Evolutionary conservation across 2,888 invertebrate species (phyloP), one percentile per base, ranked within the genome.

Genomic region (Hemicrepidius hirtus): DNA sequence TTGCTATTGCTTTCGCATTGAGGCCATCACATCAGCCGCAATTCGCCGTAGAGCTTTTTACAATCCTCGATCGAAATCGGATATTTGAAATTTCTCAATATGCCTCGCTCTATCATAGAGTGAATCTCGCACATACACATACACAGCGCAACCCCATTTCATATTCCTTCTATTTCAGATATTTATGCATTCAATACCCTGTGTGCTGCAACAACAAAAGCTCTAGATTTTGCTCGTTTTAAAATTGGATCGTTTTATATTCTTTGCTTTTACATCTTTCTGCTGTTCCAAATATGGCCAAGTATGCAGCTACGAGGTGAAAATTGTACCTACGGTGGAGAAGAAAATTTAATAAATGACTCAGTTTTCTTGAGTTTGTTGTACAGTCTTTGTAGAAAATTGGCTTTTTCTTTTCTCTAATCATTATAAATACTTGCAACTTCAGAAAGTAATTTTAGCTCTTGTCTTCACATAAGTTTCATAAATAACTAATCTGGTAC

Each of bases 71-170:
- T 78, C 68, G 76, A 76, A 78, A 76, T 77, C 77, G 76, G 77
- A 80, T 80, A 79, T 80, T 79, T 77, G 78, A 79, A 80, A 79
- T 80, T 78, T 79, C 79, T 78, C 79, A 78, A 80, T 80, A 79
- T 77, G 76, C 73, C 75, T 5, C 71, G 73, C 72, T 76, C 74
- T 71, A 75, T 77, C 76, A 74, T 69, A 65, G 50, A 64, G 24
- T 68, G 55, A 69, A 72, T 68, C 68, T 62, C 73, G 72, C 70
- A 75, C 72, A 77, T 74, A 73, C 62, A 62, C 37, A 49, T 21
- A 32, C 32, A 49, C 46, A 12, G 60, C 20, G 18, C 41, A n/a
- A 41, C 32, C 46, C 24, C 44, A 67, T 67, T 59, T 67, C 32
- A 24, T 67, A 67, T 59, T 37, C 57, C 59, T 67, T 35, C 46